Base-by-base conservation (phyloP, 2,113 vertebrate genomes). In the Lipophrys pholis region DNA sequence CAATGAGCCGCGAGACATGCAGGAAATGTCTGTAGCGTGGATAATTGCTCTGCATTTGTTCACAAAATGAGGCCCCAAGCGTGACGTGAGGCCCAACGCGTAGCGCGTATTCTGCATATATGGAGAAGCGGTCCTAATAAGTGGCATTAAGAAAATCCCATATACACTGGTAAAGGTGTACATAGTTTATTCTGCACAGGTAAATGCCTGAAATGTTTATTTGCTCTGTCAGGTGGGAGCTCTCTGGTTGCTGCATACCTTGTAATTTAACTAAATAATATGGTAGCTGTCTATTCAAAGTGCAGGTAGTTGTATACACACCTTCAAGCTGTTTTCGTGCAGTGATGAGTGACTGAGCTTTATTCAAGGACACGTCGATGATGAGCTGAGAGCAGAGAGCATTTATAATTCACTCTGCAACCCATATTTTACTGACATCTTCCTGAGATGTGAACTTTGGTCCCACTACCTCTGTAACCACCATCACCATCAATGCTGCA, bases 351-450 rank as follows among this genome's bases (percentile, higher is more conserved):
- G 16, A 58, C 36, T 43, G 46, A 49, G 16, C 10, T 73, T 53
- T 51, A 14, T n/a, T 79, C 73, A 86, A 78, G 78, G 54, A 80
- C 76, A 63, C 38, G 6, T 12, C 0, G 1, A 53, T 46, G 55
- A 41, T 15, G 45, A 64, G 48, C 43, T 48, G 35, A 63, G 48
- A 53, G 53, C 42, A 11, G 2, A 65, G n/a, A 41, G 6, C 10
- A 15, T 64, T 61, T 7, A 40, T 69, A 17, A 55, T 52, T 71
- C 63, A 74, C 46, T 68, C 38, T 56, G 21, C 41, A 39, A 35
- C 6, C 14, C 16, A 53, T 46, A 48, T 65, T 64, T 53, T 17
- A 30, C 54, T 9, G 17, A 6, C 39, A 6, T 30, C 4, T 41
- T 51, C 21, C 14, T 48, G 1, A 21, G 42, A 46, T 55, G 8